These are phyloP conservation scores for Onychomys leucogaster DNA, from an alignment of 2,797 vertebrate species.

Conservation along the genomic window DNA sequence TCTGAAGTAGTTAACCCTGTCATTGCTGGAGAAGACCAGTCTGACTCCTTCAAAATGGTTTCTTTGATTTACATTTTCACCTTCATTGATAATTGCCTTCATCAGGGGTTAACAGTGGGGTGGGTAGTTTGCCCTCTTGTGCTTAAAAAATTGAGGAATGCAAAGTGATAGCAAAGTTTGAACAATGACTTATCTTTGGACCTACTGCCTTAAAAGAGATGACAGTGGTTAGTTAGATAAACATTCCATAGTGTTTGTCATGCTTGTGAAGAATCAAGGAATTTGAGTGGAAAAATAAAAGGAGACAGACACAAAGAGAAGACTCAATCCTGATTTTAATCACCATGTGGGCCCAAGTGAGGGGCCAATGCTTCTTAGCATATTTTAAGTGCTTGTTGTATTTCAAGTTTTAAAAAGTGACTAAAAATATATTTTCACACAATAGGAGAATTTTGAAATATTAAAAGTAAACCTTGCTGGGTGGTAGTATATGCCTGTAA, in stretches of 20 bases:
- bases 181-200: background rate
- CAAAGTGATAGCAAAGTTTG: background rate
- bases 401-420: background rate
- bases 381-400: background rate
- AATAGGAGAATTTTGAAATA: background rate
- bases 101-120: background rate
- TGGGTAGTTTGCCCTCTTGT: background rate
- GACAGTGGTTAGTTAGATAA: background rate
- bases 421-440: background rate
- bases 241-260: background rate
- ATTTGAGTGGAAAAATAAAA: background rate
- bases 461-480: slow-evolving; percentile 3
- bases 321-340: background rate
- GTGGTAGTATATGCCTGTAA: background rate
- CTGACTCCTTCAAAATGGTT: background rate
- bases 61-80: background rate
- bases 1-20: background rate
- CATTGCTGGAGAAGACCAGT: background rate
- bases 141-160: background rate
- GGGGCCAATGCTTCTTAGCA: background rate
- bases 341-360: background rate
- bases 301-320: background rate
- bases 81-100: background rate
- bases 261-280: background rate
- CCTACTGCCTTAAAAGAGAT: background rate